phyloP scores from a whole-genome alignment of 2,888 invertebrate genomes.

The Lasioglossum villosulum region DNA sequence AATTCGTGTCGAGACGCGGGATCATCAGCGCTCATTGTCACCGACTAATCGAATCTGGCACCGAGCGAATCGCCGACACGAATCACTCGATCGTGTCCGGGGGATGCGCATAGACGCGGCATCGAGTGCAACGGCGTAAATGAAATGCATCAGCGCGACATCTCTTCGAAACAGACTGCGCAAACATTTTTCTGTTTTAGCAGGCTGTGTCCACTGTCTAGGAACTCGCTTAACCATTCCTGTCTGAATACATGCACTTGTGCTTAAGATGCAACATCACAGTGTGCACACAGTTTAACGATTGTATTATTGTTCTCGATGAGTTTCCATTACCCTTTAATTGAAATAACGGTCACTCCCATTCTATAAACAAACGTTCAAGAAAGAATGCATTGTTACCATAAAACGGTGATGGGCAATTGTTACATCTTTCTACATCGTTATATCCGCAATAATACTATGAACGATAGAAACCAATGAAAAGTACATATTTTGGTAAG shows the following conservation, averaged over 20 bases:
- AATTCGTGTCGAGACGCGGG: conserved; percentile 75
- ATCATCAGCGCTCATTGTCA: conserved; percentile 81
- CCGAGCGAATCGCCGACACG: conserved; percentile 71
- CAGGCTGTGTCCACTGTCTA: not conserved
- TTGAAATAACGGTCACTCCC: no score
- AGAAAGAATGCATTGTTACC: not conserved
- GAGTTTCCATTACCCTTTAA: no score
- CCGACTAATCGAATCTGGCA: conserved; percentile 79
- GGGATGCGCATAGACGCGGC: conserved; percentile 15
- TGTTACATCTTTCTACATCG: not conserved
- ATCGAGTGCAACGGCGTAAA: conserved; percentile 28
- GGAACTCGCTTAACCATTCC: not conserved
- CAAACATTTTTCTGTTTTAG: not conserved
- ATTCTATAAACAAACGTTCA: not conserved
- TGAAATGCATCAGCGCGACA: not conserved
- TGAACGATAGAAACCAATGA: not conserved
- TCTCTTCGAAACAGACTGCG: not conserved
- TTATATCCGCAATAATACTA: not conserved
- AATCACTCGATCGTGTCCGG: conserved; percentile 47
- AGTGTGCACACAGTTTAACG: no score
- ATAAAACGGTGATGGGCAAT: not conserved
- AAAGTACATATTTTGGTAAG: not conserved
- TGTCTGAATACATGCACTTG: not conserved
- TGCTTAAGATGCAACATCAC: no score
- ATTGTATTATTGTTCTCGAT: no score